A percentile compares a stretch with the other conserved stretches of the same genome.
Evolutionary conservation across 2,888 invertebrate species (phyloP).

Genomic region (Nomada fabriciana): DNA sequence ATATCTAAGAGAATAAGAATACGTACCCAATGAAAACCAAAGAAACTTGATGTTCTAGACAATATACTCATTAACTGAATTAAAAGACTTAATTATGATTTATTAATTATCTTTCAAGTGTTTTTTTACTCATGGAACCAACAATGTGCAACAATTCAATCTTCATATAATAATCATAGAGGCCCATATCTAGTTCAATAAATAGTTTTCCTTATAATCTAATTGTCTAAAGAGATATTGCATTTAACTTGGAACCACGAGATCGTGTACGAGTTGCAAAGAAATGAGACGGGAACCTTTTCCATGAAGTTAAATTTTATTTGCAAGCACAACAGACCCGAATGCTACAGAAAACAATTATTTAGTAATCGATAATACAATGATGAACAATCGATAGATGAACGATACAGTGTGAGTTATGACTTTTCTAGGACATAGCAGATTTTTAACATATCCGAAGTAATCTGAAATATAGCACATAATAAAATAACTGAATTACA

Average conservation of each 20-base stretch:
- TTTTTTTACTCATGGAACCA: too few species aligned
- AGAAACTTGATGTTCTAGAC: too few species aligned
- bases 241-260: not conserved
- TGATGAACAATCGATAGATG: conserved; percentile 17
- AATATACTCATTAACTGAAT: too few species aligned
- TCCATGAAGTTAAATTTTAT: conserved; percentile 67
- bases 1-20: too few species aligned
- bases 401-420: conserved; percentile 14
- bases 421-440: conserved; percentile 21
- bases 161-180: not conserved
- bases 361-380: conserved; percentile 33
- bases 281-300: not conserved
- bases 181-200: not conserved
- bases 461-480: conserved; percentile 19
- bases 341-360: conserved; percentile 57
- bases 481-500: conserved; percentile 27
- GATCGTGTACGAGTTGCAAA: not conserved
- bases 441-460: conserved; percentile 39
- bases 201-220: too few species aligned
- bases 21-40: too few species aligned
- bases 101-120: too few species aligned
- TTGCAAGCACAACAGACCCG: conserved; percentile 57
- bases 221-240: too few species aligned
- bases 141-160: too few species aligned
- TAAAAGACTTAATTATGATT: too few species aligned